A percentile compares a stretch with the other conserved stretches of the same genome.
These are phyloP conservation scores for Urocynchramus pylzowi DNA, from an alignment of 2,113 vertebrate species.

Conservation along the genomic window DNA sequence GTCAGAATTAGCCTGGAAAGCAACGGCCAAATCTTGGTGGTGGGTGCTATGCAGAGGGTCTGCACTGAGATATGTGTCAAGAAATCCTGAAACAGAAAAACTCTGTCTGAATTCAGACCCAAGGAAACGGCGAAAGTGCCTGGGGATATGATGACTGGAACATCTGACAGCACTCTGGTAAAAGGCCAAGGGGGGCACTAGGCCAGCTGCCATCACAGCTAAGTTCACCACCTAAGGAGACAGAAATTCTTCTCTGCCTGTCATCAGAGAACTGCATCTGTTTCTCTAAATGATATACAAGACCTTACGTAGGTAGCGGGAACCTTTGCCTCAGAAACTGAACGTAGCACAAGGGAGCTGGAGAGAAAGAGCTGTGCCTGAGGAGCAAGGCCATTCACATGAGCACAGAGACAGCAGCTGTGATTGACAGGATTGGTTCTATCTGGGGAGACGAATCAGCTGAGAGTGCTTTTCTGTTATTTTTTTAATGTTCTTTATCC, in stretches of 20 bases:
- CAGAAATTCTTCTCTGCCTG: constrained; percentile 24
- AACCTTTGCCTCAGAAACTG: neutral
- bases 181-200: neutral
- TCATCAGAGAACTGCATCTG: constrained; percentile 24
- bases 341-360: rapidly evolving
- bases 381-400: neutral
- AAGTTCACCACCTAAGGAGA: constrained; percentile 32
- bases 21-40: neutral
- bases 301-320: neutral
- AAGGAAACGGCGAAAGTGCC: neutral
- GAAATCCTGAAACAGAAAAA: neutral
- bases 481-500: neutral
- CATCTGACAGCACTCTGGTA: constrained; percentile 9
- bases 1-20: neutral
- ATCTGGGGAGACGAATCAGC: neutral
- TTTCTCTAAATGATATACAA: constrained; percentile 25
- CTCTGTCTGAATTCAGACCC: neutral
- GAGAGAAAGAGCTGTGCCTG: neutral
- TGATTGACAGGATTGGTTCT: neutral
- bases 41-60: neutral
- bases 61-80: neutral
- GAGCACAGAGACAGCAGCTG: neutral
- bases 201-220: constrained; percentile 12
- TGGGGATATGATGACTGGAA: neutral
- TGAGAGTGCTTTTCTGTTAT: neutral